Evolutionary conservation across 1,140 invertebrate genomes (phyloP), one percentile per base, ranked within the genome.

Genomic region (Panulirus ornatus): DNA sequence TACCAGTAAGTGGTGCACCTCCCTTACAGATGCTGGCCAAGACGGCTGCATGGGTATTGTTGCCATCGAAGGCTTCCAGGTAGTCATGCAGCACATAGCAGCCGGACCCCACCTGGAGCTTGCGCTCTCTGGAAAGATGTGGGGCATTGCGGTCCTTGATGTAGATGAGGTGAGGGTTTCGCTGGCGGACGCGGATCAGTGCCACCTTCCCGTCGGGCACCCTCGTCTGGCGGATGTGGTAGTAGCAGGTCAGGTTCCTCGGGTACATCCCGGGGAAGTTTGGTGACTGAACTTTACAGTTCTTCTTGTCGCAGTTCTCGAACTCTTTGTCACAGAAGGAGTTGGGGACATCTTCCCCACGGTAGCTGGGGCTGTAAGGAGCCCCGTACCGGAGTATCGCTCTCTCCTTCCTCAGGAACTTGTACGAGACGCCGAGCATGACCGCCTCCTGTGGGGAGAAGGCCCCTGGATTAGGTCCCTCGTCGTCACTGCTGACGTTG

Each of bases 21-120:
- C 96, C 96, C 6, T 97, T 97, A 93, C 97, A 98, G 93, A 98
- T 97, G 94, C 97, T 97, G 91, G 98, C 94, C 91, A 98, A 96
- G 86, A 98, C 96, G 9, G 97, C 97, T 94, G 98, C 97, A 92
- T 97, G 95, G 5, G 97, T 97, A 84, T 96, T 98, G 92, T 97
- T 97, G 71, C 97, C 97, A 93, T 98, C 97, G 94, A 98, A 98
- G 47, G 98, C 96, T 9, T 97, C 97, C 86, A 98, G 96, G 94
- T 97, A 97, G 94, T 98, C 97, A 93, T 97, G 95, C 92, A 98
- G 96, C 93, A 97, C 96, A 93, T 98, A 97, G 93, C 97, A 98
- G 90, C 97, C 96, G 92, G 96, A 95, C 96, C 97, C 98, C 87
- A 96, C 96, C 93, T 94, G 92, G 42, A 92, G 71, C 71, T 88